Evolutionary conservation across 2,797 vertebrate genomes (phyloP), one percentile per base, ranked within the genome.

Genomic region (Anabas testudineus): DNA sequence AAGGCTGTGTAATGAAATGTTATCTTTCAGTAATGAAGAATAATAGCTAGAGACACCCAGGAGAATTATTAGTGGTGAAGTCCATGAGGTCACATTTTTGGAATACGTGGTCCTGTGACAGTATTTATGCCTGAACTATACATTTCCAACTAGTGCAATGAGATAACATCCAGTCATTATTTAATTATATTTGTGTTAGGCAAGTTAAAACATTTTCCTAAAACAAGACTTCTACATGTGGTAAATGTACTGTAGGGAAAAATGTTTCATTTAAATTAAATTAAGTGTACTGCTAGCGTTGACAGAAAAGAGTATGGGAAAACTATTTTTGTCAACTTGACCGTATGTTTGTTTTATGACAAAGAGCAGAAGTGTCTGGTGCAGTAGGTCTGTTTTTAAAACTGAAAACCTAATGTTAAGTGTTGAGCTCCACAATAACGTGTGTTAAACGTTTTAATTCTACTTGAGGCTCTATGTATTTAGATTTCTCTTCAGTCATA

Each of bases 21-120:
- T 43, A 51, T 81, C 55, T 66, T 36, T 64, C 34, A 51, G 34
- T 67, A 59, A 71, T 55, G 47, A 77, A 54, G 47, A 77, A 37
- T 57, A 74, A 77, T 62, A 16, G 52, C 61, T 48, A 2, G 28
- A 42, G 14, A 10, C 26, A 7, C 24, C 3, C 10, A 42, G 14
- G 15, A 48, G 42, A 43, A 57, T 42, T 42, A 49, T 32, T 26
- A 22, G 9, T 21, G 42, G 28, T 55, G 13, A 26, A 41, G 19
- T 32, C 22, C 22, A 10, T 1, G 14, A 41, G 13, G 61, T 42
- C 55, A 26, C 0, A 6, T 34, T 18, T 61, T 26, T 9, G 34
- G 18, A 61, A 56, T 19, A n/a, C 58, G 8, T 43, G 6, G 52
- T 19, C 7, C 16, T 16, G 21, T 26, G 26, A 2, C 13, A 57